phyloP scores from a whole-genome alignment of 1,140 invertebrate species.

The Ceratosolen solmsi region DNA sequence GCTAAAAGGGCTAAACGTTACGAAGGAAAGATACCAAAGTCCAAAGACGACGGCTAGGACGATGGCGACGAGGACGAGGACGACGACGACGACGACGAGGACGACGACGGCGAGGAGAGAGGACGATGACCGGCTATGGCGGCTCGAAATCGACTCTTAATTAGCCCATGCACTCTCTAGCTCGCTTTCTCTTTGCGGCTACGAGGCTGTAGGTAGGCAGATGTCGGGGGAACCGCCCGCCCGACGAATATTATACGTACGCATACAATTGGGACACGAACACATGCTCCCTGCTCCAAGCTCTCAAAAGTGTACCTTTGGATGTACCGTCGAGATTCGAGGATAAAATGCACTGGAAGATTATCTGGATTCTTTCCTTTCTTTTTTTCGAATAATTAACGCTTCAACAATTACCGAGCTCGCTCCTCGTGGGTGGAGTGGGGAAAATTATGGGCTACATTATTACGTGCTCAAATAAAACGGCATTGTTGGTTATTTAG shows the following conservation, averaged over 20 bases:
- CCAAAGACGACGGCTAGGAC: no score
- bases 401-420: constrained; percentile 42
- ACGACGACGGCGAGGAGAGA: background rate
- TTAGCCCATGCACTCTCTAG: constrained; percentile 59
- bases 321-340: constrained; percentile 6
- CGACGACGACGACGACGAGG: background rate
- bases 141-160: constrained; percentile 66
- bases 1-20: no score
- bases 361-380: constrained; percentile 25
- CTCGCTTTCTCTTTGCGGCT: constrained; percentile 22
- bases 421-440: background rate
- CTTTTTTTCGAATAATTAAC: constrained; percentile 49
- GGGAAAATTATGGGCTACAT: constrained; percentile 29
- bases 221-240: constrained; percentile 19
- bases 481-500: constrained; percentile 31
- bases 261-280: constrained; percentile 18
- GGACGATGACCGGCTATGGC: constrained; percentile 49
- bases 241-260: constrained; percentile 30
- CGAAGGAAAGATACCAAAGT: no score
- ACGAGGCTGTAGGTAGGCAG: background rate
- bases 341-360: constrained; percentile 18
- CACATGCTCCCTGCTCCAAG: background rate
- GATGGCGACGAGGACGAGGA: constrained; percentile 20
- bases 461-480: background rate
- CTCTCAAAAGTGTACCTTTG: background rate